Evolutionary conservation across 1,140 invertebrate species (phyloP).

Genomic region (Gryon sp.): DNA sequence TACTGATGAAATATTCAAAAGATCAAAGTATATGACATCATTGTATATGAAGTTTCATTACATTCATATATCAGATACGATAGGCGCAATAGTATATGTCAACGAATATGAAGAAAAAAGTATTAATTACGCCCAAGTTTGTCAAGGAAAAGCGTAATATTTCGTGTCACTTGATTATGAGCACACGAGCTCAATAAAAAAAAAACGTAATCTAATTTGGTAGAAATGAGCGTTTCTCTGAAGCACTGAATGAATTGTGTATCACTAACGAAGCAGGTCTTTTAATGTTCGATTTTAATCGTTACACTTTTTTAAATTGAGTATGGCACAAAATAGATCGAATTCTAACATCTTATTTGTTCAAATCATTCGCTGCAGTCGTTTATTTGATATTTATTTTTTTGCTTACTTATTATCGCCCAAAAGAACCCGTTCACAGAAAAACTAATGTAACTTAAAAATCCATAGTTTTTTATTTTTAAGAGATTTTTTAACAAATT

Average conservation of each 20-base stretch:
- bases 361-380: slow-evolving; percentile 15
- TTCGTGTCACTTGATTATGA: slow-evolving; percentile 38
- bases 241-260: slow-evolving; percentile 29
- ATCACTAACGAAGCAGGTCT: slow-evolving; percentile 47
- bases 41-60: too few species aligned
- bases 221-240: slow-evolving; percentile 35
- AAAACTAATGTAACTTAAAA: slow-evolving; percentile 18
- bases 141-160: slow-evolving; percentile 39
- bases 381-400: slow-evolving; percentile 37
- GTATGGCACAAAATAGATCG: slow-evolving; percentile 25
- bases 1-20: too few species aligned
- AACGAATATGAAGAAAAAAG: slow-evolving; percentile 5
- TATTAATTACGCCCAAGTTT: slow-evolving; percentile 24
- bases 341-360: slow-evolving; percentile 39
- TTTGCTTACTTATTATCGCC: background rate
- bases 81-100: slow-evolving; percentile 14
- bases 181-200: slow-evolving; percentile 1
- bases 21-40: too few species aligned
- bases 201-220: slow-evolving; percentile 42
- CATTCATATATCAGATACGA: slow-evolving; percentile 24
- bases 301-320: slow-evolving; percentile 40
- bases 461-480: too few species aligned
- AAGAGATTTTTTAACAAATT: too few species aligned
- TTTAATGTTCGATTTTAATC: slow-evolving; percentile 56
- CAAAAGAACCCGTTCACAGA: background rate